Conservation (phyloP, 1,140 invertebrate genomes). For the Drosophila serrata region DNA sequence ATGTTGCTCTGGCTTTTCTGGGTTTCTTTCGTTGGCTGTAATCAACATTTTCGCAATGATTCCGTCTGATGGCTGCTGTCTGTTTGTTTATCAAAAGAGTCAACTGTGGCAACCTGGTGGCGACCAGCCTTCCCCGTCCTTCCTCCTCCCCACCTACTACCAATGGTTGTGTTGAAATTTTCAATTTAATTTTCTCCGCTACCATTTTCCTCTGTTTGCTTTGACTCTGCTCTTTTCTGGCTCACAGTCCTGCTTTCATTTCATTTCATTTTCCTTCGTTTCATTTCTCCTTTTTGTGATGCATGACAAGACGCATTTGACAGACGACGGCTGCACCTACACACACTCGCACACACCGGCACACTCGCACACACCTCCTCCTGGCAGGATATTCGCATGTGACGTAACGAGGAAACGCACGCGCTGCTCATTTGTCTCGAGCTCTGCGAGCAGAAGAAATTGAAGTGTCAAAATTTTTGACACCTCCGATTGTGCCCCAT, state of each 20-base stretch:
- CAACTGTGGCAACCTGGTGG: conserved; percentile 79
- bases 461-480: conserved; percentile 82
- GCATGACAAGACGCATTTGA: conserved; percentile 76
- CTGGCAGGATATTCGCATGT: conserved; percentile 34
- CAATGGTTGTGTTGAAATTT: conserved; percentile 66
- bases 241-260: conserved; percentile 34
- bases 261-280: conserved; percentile 25
- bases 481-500: conserved; percentile 72
- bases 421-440: conserved; percentile 74
- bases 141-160: not conserved
- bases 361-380: conserved; percentile 13
- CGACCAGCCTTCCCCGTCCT: conserved; percentile 18
- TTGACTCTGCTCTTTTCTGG: conserved; percentile 62
- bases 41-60: conserved; percentile 75
- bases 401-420: conserved; percentile 55
- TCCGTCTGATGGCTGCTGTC: conserved; percentile 54
- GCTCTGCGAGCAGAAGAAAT: conserved; percentile 60
- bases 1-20: conserved; percentile 17
- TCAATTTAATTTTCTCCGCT: conserved; percentile 80
- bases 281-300: conserved; percentile 59
- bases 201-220: conserved; percentile 77
- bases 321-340: conserved; percentile 76
- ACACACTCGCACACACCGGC: conserved; percentile 21
- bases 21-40: conserved; percentile 56
- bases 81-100: conserved; percentile 82